phyloP scores from a whole-genome alignment of 2,797 vertebrate species.

The Amniataba percoides region DNA sequence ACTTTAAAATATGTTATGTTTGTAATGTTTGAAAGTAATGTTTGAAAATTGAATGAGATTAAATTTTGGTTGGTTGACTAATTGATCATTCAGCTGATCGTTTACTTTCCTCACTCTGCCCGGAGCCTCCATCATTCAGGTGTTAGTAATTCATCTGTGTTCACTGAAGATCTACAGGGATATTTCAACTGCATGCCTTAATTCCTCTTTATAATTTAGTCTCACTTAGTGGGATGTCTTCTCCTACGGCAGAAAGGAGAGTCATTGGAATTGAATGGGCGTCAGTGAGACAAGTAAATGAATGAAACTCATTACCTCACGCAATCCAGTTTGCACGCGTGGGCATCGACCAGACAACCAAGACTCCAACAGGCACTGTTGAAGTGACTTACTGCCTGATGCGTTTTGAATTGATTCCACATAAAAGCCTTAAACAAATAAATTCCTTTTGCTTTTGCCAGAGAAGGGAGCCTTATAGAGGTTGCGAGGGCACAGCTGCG shows the following conservation, averaged over 20 bases:
- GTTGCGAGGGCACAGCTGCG: conserved; percentile 22
- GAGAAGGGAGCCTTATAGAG: background rate
- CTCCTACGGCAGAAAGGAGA: background rate
- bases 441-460: conserved; percentile 10
- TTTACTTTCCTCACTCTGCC: background rate
- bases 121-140: background rate
- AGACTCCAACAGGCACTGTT: background rate
- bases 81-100: background rate
- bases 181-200: background rate
- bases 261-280: background rate
- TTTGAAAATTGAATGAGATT: background rate
- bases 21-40: background rate
- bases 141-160: background rate
- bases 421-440: conserved; percentile 27
- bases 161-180: background rate
- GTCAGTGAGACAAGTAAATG: background rate
- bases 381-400: conserved; percentile 8
- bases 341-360: conserved; percentile 1
- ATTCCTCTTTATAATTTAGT: background rate
- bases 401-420: conserved; percentile 11
- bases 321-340: background rate
- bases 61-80: background rate
- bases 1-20: too few species aligned
- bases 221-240: background rate
- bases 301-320: background rate